These are phyloP conservation scores for Galerucella calmariensis DNA, from an alignment of 2,888 invertebrate genomes.

Conservation along the genomic window DNA sequence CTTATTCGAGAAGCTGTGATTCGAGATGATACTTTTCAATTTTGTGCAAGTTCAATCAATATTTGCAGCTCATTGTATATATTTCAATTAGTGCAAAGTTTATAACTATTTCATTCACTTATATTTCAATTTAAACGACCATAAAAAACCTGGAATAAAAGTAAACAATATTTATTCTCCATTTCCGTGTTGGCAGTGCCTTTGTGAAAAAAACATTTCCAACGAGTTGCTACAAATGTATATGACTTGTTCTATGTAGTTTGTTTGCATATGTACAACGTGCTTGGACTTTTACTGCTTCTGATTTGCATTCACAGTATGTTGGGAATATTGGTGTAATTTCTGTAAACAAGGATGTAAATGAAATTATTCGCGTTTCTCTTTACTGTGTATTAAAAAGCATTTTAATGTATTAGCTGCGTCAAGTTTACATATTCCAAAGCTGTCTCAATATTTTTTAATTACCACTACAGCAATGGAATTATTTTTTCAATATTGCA, in stretches of 20 bases:
- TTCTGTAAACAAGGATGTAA: neutral
- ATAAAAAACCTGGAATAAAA: neutral
- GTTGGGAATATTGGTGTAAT: neutral
- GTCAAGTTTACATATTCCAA: too few species aligned
- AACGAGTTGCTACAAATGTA: neutral
- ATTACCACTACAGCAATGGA: too few species aligned
- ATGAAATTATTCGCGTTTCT: neutral
- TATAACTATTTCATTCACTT: neutral
- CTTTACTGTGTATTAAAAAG: neutral
- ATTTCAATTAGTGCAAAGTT: neutral
- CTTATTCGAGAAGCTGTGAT: too few species aligned
- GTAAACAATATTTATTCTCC: neutral
- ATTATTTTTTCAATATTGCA: too few species aligned
- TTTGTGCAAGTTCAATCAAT: too few species aligned
- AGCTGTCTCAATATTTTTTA: too few species aligned
- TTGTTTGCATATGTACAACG: conserved; percentile 4
- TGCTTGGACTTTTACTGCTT: neutral
- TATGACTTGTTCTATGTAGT: neutral
- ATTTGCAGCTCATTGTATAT: too few species aligned
- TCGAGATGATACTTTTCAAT: too few species aligned
- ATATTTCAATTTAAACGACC: neutral
- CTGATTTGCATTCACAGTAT: neutral
- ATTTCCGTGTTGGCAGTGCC: neutral
- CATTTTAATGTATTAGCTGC: too few species aligned
- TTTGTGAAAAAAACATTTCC: neutral